Evolutionary conservation across 2,888 invertebrate species (phyloP).

Genomic region (Fragum sueziense): DNA sequence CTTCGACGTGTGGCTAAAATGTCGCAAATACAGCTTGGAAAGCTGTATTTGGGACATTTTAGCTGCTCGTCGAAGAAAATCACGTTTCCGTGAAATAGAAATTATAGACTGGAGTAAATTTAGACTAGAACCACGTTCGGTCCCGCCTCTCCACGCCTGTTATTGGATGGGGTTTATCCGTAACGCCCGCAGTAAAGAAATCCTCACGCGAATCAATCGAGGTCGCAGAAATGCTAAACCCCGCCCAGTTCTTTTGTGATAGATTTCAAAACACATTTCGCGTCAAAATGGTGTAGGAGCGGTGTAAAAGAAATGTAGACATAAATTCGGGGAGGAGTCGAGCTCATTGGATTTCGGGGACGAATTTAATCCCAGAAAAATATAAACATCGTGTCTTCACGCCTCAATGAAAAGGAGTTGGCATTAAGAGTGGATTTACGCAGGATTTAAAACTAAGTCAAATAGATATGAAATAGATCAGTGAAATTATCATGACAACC

Average conservation of each 20-base stretch:
- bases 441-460: slow-evolving; percentile 26
- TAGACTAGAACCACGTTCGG: slow-evolving; percentile 38
- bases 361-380: slow-evolving; percentile 22
- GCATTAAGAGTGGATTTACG: slow-evolving; percentile 10
- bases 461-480: slow-evolving; percentile 35
- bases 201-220: slow-evolving; percentile 58
- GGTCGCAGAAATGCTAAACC: slow-evolving; percentile 1
- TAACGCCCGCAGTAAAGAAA: slow-evolving; percentile 40
- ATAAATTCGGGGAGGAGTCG: slow-evolving; percentile 33
- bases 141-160: slow-evolving; percentile 55
- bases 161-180: slow-evolving; percentile 56
- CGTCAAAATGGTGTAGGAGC: slow-evolving; percentile 49
- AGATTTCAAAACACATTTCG: slow-evolving; percentile 42
- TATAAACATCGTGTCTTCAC: slow-evolving; percentile 45
- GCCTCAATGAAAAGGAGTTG: slow-evolving; percentile 14
- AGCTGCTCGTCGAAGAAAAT: too few species aligned
- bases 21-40: too few species aligned
- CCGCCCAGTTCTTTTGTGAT: slow-evolving; percentile 22
- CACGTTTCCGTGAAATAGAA: not conserved
- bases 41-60: too few species aligned
- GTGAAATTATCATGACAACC: slow-evolving; percentile 42
- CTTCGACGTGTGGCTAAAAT: too few species aligned
- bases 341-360: too few species aligned
- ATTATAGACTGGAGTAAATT: slow-evolving; percentile 27
- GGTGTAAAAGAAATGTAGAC: slow-evolving; percentile 41